Base-by-base conservation (phyloP, 2,797 vertebrate species). In the Tolypeutes matacus region DNA sequence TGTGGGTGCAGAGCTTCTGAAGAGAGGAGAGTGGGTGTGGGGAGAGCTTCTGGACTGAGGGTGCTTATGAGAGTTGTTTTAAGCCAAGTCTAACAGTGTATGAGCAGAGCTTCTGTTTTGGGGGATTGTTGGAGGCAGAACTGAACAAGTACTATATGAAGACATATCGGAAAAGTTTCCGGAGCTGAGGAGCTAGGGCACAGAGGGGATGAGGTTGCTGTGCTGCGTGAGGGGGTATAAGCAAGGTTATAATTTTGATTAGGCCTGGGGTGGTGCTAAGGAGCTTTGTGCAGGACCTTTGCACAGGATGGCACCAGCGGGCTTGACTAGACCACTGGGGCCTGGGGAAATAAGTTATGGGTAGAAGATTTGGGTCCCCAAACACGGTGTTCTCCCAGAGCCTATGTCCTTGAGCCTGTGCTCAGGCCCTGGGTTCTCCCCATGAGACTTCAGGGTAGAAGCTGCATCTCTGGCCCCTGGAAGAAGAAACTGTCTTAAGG, bases 1-100 rank as follows among this genome's bases (percentile, higher is more conserved):
- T n/a, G 95, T 92, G 77, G 93, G 64, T 80, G 94, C 65, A 39
- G 49, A 93, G 82, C 90, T 88, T 93, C 82, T 81, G 86, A 91
- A 89, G 84, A 93, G 49, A 51, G 75, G 73, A 89, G 39, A 94
- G 94, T 92, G 42, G 77, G 76, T 80, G 89, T 91, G 84, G 72
- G 84, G 81, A 82, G 89, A 94, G 46, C 69, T 91, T 75, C 72
- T 56, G 84, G 34, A 39, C 49, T 75, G 56, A 88, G 36, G 53
- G 23, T 93, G 58, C 60, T 20, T 78, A 53, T 83, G 88, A 76
- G 76, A 36, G 80, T 42, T 58, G 80, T 86, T 80, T 72, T 65
- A 60, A 93, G 46, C 39, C 77, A 46, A 36, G 46, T 91, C 12
- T 85, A 51, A 29, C n/a, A 64, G 86, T 39, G n/a, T 64, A 25